phyloP scores from a whole-genome alignment of 2,888 invertebrate genomes.

The Synergus laeviventris region DNA sequence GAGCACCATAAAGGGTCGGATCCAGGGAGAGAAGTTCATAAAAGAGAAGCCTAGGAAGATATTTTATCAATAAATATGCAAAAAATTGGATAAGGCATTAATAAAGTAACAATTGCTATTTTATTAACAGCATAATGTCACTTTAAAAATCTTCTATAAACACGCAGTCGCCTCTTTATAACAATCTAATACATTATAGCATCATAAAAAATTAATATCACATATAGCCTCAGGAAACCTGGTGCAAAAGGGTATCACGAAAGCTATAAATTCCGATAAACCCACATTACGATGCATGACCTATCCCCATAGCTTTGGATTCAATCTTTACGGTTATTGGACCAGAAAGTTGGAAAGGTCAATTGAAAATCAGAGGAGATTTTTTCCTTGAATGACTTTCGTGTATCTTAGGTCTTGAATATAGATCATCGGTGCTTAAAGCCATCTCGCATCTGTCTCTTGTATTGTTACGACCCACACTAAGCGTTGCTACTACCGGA shows the following conservation, averaged over 20 bases:
- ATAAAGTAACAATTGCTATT: neutral
- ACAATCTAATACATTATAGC: neutral
- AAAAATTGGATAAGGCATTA: neutral
- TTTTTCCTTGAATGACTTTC: neutral
- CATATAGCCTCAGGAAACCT: neutral
- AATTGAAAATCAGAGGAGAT: constrained; percentile 18
- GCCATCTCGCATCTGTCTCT: neutral
- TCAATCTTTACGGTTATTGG: constrained; percentile 29
- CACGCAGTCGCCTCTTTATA: neutral
- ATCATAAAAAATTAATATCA: constrained; percentile 7
- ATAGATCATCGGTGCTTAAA: neutral
- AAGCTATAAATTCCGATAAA: constrained; percentile 11
- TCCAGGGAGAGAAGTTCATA: neutral
- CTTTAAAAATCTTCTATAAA: neutral
- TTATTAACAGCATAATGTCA: neutral
- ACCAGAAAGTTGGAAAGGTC: constrained; percentile 32
- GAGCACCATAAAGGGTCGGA: neutral
- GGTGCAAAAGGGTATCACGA: neutral
- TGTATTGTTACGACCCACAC: neutral
- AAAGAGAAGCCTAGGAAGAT: neutral
- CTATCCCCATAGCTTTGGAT: neutral
- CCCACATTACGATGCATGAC: constrained; percentile 6
- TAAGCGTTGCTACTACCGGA: neutral
- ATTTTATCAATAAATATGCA: neutral
- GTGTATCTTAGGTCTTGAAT: neutral